phyloP scores from a whole-genome alignment of 2,113 vertebrate species.

The Saiga tatarica region DNA sequence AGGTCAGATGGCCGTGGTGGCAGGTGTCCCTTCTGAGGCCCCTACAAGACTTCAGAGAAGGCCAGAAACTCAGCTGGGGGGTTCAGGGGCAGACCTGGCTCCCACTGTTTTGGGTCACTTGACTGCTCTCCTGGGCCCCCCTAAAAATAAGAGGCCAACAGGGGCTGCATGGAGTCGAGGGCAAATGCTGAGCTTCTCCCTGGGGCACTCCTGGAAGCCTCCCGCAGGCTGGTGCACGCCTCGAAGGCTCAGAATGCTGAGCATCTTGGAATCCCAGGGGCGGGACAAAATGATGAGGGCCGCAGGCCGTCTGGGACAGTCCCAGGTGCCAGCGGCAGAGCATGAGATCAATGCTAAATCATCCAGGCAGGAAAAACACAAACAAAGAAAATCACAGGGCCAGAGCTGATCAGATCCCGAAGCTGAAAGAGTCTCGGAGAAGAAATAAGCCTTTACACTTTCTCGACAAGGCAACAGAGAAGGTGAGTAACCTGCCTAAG shows the following conservation, averaged over 20 bases:
- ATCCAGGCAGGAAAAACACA: neutral
- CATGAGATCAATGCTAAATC: fast-evolving
- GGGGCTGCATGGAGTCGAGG: fast-evolving
- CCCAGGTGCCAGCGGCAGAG: fast-evolving
- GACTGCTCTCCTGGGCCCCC: too few species aligned
- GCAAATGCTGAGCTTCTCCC: fast-evolving
- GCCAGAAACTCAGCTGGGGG: fast-evolving
- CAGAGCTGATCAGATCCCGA: neutral
- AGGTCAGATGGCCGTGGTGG: fast-evolving
- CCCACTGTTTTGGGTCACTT: neutral
- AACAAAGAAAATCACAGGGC: neutral
- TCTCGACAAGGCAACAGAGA: neutral
- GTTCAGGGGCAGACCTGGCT: neutral
- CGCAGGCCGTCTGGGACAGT: neutral
- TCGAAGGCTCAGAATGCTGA: neutral
- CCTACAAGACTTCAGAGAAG: neutral
- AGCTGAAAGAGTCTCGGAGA: neutral
- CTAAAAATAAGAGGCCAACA: neutral
- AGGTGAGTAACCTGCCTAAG: neutral
- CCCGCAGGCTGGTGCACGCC: fast-evolving
- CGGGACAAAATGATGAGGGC: fast-evolving
- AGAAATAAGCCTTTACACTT: neutral
- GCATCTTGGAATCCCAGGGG: neutral
- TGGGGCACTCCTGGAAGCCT: neutral
- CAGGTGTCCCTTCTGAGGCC: neutral